phyloP scores from a whole-genome alignment of 2,888 invertebrate genomes.

The Notocelia uddmanniana region DNA sequence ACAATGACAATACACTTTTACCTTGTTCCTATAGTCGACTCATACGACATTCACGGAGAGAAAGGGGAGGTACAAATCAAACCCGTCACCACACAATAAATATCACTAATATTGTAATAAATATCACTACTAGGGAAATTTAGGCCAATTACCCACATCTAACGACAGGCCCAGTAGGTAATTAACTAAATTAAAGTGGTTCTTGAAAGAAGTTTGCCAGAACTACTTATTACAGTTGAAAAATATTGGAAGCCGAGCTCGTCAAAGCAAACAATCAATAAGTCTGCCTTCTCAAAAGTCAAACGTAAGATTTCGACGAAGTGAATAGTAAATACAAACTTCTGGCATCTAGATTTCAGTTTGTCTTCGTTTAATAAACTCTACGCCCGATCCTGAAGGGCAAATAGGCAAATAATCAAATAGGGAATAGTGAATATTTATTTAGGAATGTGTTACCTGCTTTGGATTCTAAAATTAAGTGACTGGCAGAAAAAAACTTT shows the following conservation, averaged over 20 bases:
- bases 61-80: no score
- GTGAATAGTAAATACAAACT: conserved; percentile 31
- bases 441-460: no score
- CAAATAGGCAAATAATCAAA: conserved; percentile 22
- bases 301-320: conserved; percentile 37
- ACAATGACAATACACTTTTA: no score
- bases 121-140: no score
- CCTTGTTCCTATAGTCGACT: no score
- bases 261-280: conserved; percentile 28
- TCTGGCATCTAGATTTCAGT: conserved; percentile 36
- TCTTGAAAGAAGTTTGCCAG: not conserved
- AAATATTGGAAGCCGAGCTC: conserved; percentile 11
- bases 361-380: conserved; percentile 35
- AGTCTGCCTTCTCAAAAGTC: conserved; percentile 22
- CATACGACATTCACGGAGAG: no score
- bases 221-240: not conserved
- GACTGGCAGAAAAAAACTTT: conserved; percentile 42
- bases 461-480: conserved; percentile 36
- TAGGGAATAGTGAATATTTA: conserved; percentile 14
- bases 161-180: not conserved
- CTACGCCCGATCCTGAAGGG: no score
- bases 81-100: no score
- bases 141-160: not conserved
- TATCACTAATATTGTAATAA: no score
- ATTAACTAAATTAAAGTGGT: conserved; percentile 1